Percentiles rank a stretch among this genome's conserved stretches.
These are phyloP conservation scores for Cynoglossus semilaevis DNA, from an alignment of 2,113 vertebrate species.

Conservation along the genomic window DNA sequence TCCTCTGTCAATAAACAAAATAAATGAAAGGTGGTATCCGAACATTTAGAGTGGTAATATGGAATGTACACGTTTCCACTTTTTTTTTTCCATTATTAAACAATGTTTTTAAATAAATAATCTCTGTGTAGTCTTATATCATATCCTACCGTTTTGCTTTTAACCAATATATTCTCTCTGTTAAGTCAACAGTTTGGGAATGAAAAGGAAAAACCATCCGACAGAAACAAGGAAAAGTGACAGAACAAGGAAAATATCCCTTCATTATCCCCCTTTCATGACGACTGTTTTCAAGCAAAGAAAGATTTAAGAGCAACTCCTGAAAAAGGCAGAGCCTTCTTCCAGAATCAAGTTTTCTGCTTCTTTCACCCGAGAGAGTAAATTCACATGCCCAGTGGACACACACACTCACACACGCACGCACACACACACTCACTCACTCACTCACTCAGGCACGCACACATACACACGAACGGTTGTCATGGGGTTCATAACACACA, in stretches of 20 bases:
- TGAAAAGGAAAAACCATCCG: slow-evolving; percentile 54
- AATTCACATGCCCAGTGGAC: slow-evolving; percentile 45
- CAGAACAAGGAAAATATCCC: slow-evolving; percentile 41
- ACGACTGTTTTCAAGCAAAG: slow-evolving; percentile 38
- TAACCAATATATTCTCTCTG: slow-evolving; percentile 65
- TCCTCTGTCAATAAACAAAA: slow-evolving; percentile 68
- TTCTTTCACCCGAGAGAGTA: slow-evolving; percentile 42
- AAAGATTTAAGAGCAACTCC: slow-evolving; percentile 23
- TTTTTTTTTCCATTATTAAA: slow-evolving; percentile 39
- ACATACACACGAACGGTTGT: too few species aligned
- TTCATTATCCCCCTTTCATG: slow-evolving; percentile 32
- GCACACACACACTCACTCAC: slow-evolving; percentile 22
- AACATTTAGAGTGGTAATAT: slow-evolving; percentile 69
- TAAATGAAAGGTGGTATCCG: slow-evolving; percentile 61
- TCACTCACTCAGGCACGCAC: too few species aligned
- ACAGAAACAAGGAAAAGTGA: slow-evolving; percentile 48
- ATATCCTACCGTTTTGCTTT: slow-evolving; percentile 56
- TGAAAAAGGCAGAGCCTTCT: slow-evolving; percentile 65
- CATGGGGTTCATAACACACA: slow-evolving; percentile 21
- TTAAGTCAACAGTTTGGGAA: slow-evolving; percentile 66
- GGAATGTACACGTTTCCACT: slow-evolving; percentile 72
- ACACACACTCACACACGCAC: slow-evolving; percentile 10
- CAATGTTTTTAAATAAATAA: slow-evolving; percentile 73
- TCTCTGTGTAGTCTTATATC: slow-evolving; percentile 67
- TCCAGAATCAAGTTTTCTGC: slow-evolving; percentile 49